These are phyloP conservation scores for Daphoenositta chrysoptera DNA, from an alignment of 2,113 vertebrate species.

Conservation along the genomic window DNA sequence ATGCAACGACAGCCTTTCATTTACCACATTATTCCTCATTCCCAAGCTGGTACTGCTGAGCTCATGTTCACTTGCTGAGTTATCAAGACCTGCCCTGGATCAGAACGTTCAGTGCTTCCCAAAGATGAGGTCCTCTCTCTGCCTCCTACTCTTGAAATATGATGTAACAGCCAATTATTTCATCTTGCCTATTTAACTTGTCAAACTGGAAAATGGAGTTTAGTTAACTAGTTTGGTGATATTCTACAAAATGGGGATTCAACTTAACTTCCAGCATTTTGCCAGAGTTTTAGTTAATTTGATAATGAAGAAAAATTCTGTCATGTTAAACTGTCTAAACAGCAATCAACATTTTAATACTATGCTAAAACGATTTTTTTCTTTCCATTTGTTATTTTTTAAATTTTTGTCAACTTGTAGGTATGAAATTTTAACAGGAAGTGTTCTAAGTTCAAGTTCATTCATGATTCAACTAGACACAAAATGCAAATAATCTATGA, in stretches of 20 bases:
- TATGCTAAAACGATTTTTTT: not conserved
- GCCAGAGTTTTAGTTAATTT: not conserved
- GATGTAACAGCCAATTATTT: conserved; percentile 13
- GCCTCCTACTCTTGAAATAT: conserved; percentile 1
- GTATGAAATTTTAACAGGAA: not conserved
- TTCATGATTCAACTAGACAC: not conserved
- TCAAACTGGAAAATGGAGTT: conserved; percentile 29
- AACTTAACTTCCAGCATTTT: not conserved
- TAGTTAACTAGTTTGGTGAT: not conserved
- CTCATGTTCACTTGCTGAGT: conserved; percentile 7
- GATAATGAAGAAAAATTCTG: not conserved
- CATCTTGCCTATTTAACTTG: conserved; percentile 8
- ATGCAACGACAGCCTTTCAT: not conserved
- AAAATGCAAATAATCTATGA: not conserved
- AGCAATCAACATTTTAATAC: not conserved
- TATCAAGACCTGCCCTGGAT: not conserved
- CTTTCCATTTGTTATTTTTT: not conserved
- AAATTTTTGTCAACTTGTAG: not conserved
- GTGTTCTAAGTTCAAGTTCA: not conserved
- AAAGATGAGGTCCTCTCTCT: not conserved
- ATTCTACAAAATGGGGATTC: not conserved
- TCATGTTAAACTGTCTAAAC: not conserved
- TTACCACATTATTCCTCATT: not conserved
- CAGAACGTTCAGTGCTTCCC: not conserved
- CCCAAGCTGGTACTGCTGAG: not conserved